Conservation (phyloP, 2,888 invertebrate genomes). For the Melanostoma scalare region DNA sequence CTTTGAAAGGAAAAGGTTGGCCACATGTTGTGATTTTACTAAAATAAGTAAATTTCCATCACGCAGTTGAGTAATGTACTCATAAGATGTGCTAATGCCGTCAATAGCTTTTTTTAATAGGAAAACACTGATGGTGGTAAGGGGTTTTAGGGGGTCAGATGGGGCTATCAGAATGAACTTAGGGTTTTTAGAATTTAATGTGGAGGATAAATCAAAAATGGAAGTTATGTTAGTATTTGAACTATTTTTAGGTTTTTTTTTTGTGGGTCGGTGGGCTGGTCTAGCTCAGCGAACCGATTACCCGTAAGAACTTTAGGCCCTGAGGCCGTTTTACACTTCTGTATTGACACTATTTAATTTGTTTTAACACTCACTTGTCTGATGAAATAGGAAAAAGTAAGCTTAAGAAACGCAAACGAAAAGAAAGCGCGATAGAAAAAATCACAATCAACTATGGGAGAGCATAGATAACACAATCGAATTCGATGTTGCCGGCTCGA, state of each 20-base stretch:
- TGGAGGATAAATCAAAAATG: neutral
- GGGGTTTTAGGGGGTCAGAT: neutral
- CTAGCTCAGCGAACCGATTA: neutral
- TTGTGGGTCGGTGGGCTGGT: neutral
- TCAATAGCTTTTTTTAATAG: slow-evolving; percentile 38
- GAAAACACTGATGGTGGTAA: slow-evolving; percentile 3
- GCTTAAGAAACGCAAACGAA: too few species aligned
- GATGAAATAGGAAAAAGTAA: neutral
- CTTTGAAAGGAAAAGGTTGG: slow-evolving; percentile 2
- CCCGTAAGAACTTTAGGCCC: neutral
- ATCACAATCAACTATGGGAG: slow-evolving; percentile 4
- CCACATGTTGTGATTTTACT: slow-evolving; percentile 1
- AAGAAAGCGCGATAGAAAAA: neutral
- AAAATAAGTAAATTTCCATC: slow-evolving; percentile 15
- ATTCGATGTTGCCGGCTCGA: neutral
- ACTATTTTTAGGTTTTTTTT: neutral
- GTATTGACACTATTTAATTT: neutral
- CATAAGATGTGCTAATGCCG: slow-evolving; percentile 5
- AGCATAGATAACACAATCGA: neutral
- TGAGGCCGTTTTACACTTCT: neutral
- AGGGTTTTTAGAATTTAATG: neutral
- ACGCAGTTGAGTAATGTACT: neutral
- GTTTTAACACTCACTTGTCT: neutral
- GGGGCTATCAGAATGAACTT: neutral
- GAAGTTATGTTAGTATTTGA: neutral